Evolutionary conservation across 1,140 invertebrate species (phyloP).

Genomic region (Diuraphis noxia): DNA sequence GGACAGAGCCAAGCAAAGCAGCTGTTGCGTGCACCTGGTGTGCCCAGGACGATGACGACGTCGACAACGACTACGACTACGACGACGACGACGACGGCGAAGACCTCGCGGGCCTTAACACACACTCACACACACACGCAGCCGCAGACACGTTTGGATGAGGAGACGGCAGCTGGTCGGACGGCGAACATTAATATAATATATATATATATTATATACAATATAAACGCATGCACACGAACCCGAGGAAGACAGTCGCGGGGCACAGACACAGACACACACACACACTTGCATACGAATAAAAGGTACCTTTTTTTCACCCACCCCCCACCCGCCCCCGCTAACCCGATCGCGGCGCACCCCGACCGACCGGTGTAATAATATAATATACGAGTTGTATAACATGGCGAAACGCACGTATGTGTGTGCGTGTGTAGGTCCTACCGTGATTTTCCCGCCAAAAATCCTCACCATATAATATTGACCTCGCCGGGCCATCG

Average conservation of each 20-base stretch:
- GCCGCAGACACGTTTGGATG: background rate
- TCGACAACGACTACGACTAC: background rate
- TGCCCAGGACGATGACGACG: background rate
- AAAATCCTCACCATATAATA: constrained; percentile 25
- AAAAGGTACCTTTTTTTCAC: constrained; percentile 52
- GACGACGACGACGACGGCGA: background rate
- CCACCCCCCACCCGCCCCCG: background rate
- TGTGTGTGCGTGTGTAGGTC: background rate
- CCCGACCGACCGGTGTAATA: constrained; percentile 12
- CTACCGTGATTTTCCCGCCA: constrained; percentile 41
- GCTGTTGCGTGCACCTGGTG: constrained; percentile 51
- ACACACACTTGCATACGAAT: background rate
- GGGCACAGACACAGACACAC: background rate
- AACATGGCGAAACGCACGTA: background rate
- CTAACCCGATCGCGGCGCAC: background rate
- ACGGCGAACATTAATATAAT: background rate
- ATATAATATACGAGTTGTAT: background rate
- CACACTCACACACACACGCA: background rate
- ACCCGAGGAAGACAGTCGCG: constrained; percentile 14
- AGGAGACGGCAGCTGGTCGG: constrained; percentile 39
- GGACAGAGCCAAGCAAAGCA: constrained; percentile 1
- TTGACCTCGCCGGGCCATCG: constrained; percentile 24
- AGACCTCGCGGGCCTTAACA: constrained; percentile 31
- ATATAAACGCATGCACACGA: background rate
- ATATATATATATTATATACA: too few species aligned